Conservation (phyloP, 2,888 invertebrate genomes). For the Oeneis ivallda region DNA sequence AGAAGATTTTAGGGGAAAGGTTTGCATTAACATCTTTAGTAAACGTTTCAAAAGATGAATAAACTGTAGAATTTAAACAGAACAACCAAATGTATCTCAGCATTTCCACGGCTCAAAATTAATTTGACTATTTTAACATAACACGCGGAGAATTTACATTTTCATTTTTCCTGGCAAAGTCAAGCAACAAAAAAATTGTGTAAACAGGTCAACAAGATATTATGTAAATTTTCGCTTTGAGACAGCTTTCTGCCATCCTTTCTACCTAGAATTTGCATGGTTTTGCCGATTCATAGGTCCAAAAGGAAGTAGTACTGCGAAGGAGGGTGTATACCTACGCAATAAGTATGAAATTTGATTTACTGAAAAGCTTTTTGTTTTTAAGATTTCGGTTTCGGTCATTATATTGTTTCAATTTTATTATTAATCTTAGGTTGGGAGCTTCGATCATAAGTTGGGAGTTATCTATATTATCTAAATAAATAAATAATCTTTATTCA, state of each 20-base stretch:
- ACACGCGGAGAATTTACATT: neutral
- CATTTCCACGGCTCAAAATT: constrained; percentile 14
- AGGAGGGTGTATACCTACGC: neutral
- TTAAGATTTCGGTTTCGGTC: neutral
- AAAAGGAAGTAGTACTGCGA: neutral
- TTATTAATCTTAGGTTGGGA: too few relatives aligned
- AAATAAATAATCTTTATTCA: too few relatives aligned
- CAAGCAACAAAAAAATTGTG: constrained; percentile 26
- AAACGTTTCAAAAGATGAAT: neutral
- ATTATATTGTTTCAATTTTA: too few relatives aligned
- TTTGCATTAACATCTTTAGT: neutral
- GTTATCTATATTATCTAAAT: neutral
- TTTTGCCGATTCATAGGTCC: constrained; percentile 14
- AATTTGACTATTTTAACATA: constrained; percentile 15
- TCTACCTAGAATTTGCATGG: constrained; percentile 29
- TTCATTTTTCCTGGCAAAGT: constrained; percentile 24
- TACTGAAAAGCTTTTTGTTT: neutral
- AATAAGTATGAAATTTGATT: neutral
- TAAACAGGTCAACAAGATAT: constrained; percentile 37
- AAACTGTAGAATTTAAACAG: neutral
- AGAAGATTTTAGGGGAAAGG: neutral
- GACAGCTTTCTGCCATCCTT: constrained; percentile 8
- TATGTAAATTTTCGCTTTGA: constrained; percentile 31
- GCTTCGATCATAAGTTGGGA: too few relatives aligned
- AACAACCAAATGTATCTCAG: constrained; percentile 1